Conservation (phyloP, 2,113 vertebrate genomes). For the Dinomys branickii region DNA sequence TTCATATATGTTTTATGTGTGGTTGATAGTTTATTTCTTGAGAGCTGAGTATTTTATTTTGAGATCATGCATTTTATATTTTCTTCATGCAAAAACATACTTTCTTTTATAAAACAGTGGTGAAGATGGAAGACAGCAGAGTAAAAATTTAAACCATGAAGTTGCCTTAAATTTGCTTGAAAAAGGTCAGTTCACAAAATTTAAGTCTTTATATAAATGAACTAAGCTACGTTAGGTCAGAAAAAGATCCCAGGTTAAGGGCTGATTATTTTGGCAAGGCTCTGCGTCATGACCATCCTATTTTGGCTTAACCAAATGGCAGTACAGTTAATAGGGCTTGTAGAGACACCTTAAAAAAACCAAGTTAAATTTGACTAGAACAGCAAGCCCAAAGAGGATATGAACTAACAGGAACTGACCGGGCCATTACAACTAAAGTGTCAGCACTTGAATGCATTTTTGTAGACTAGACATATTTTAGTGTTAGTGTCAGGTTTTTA, state of each 20-base stretch:
- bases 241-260: neutral
- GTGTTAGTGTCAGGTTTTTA: slow-evolving; percentile 60
- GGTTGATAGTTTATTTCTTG: neutral
- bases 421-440: neutral
- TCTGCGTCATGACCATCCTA: neutral
- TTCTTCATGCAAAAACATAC: neutral
- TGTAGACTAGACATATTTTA: slow-evolving; percentile 50
- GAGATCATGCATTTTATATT: neutral
- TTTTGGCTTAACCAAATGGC: neutral
- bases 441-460: slow-evolving; percentile 62
- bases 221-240: neutral
- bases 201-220: neutral
- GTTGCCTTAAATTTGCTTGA: neutral
- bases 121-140: slow-evolving; percentile 3
- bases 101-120: slow-evolving; percentile 35
- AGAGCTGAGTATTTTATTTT: slow-evolving; percentile 46
- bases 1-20: neutral
- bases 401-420: slow-evolving; percentile 67
- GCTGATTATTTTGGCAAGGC: neutral
- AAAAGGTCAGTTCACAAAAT: neutral
- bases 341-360: neutral
- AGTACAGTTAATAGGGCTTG: neutral
- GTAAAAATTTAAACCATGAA: neutral
- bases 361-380: slow-evolving; percentile 48
- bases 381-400: slow-evolving; percentile 64